These are phyloP conservation scores for Sorex fumeus DNA, from an alignment of 2,113 vertebrate species.

Conservation along the genomic window DNA sequence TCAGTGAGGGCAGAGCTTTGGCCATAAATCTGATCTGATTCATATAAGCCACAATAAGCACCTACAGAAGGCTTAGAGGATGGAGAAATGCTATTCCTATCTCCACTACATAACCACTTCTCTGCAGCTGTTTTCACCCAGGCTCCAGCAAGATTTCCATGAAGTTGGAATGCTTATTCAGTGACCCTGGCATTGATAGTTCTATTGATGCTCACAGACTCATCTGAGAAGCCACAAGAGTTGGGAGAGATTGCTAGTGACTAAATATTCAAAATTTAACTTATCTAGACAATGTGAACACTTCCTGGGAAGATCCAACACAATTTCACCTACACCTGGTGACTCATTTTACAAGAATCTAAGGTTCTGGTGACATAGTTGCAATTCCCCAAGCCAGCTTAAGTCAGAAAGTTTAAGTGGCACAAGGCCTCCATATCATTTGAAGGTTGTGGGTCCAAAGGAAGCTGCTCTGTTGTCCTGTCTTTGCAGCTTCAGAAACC, in stretches of 20 bases:
- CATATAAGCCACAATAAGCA: not conserved
- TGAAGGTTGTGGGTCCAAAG: not conserved
- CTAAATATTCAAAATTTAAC: not conserved
- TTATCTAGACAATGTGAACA: not conserved
- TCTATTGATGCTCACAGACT: no score
- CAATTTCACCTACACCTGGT: not conserved
- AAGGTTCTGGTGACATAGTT: not conserved
- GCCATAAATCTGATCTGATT: not conserved
- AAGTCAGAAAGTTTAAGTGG: not conserved
- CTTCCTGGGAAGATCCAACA: not conserved
- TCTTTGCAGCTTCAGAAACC: not conserved
- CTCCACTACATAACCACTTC: no score
- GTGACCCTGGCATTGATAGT: no score
- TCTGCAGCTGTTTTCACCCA: not conserved
- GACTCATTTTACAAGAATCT: not conserved
- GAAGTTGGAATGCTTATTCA: not conserved
- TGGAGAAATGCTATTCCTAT: not conserved
- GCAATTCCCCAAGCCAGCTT: not conserved
- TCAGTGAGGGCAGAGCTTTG: no score
- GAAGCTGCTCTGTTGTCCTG: not conserved
- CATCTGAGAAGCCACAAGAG: not conserved
- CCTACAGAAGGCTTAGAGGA: not conserved
- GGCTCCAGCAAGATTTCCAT: not conserved
- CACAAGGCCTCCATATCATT: not conserved
- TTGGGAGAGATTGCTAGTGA: not conserved